A percentile compares a stretch with the other conserved stretches of the same genome.
These are phyloP conservation scores for Cassiopea andromeda DNA, from an alignment of 30 jellyfish, hydroid and myxozoan genomes.

Conservation along the genomic window DNA sequence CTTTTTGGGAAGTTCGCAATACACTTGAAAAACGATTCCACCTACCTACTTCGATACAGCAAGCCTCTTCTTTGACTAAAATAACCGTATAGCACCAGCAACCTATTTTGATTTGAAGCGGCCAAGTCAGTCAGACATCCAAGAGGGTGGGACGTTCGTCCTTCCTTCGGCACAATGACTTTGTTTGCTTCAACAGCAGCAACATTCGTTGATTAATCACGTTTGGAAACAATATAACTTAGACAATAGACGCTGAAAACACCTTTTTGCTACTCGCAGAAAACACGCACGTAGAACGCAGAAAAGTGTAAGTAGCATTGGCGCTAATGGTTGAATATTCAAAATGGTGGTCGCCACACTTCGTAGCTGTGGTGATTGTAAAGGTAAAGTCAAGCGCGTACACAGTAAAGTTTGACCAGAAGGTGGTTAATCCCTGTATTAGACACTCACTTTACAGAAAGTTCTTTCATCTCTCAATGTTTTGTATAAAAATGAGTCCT, in stretches of 20 bases:
- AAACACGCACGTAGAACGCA: constrained; percentile 19
- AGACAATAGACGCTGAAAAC: constrained; percentile 70
- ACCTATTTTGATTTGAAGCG: not conserved
- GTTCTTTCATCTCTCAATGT: no score
- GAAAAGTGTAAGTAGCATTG: not conserved
- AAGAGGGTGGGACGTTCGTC: constrained; percentile 3
- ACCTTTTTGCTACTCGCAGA: not conserved
- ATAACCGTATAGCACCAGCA: not conserved
- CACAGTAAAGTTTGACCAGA: no score
- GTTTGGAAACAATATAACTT: constrained; percentile 10
- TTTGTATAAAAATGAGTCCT: no score
- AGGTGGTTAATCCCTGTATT: no score
- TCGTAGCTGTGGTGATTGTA: not conserved
- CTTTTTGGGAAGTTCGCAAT: not conserved
- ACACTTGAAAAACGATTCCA: not conserved
- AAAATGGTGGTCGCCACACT: not conserved
- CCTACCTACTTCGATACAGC: not conserved
- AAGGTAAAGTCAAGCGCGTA: not conserved
- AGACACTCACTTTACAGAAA: no score
- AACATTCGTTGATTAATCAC: not conserved
- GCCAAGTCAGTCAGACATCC: not conserved
- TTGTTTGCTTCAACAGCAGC: constrained; percentile 12
- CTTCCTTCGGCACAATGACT: constrained; percentile 12
- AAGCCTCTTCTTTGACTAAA: not conserved
- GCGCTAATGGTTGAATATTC: not conserved